Percentiles rank a stretch among this genome's conserved stretches.
phyloP scores from a whole-genome alignment of 2,113 vertebrate species.

The Xenopus tropicalis region DNA sequence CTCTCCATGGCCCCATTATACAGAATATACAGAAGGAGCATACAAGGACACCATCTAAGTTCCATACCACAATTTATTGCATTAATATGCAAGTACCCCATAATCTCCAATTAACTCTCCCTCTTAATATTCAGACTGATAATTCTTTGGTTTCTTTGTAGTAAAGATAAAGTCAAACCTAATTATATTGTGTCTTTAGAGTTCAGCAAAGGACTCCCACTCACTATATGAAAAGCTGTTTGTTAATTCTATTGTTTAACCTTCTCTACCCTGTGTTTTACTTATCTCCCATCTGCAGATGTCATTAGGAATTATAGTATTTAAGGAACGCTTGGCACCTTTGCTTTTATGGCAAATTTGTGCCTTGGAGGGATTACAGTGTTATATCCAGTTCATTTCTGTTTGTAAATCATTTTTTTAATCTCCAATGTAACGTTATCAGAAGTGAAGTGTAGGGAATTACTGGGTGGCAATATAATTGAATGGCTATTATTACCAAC shows the following conservation, averaged over 20 bases:
- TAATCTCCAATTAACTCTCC: neutral
- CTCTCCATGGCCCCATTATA: too few relatives aligned
- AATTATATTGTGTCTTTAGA: neutral
- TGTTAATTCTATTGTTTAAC: constrained; percentile 3
- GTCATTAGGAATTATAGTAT: neutral
- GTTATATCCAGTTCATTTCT: too few relatives aligned
- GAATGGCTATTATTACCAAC: too few relatives aligned
- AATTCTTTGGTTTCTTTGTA: neutral
- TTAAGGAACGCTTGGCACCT: neutral
- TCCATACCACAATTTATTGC: too few relatives aligned
- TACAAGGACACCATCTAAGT: too few relatives aligned
- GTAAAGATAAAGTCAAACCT: neutral
- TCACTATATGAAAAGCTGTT: neutral
- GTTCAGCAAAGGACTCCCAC: neutral
- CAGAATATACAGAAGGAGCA: too few relatives aligned
- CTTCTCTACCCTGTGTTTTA: neutral
- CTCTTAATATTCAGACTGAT: neutral
- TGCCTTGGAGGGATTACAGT: too few relatives aligned
- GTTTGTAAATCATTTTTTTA: too few relatives aligned
- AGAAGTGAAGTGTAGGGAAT: too few relatives aligned
- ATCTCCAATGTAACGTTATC: too few relatives aligned
- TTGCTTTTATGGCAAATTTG: neutral
- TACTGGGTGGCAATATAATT: too few relatives aligned
- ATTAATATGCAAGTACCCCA: neutral
- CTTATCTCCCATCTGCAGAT: neutral